Base-by-base conservation (phyloP, 2,113 vertebrate species). In the Pandion haliaetus region DNA sequence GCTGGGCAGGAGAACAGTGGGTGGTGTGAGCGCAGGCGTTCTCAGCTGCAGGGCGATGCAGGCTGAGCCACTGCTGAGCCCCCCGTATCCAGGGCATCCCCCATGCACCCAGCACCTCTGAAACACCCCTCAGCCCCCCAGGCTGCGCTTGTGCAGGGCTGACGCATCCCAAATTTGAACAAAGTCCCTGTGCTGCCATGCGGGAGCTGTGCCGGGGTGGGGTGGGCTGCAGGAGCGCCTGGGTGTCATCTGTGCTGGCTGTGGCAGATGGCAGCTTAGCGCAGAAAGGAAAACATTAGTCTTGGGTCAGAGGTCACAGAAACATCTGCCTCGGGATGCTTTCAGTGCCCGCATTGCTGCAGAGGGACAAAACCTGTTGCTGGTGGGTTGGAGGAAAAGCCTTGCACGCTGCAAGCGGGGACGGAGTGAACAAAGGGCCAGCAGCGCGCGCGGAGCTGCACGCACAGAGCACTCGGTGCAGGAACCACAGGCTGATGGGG, bases 191-290 rank as follows among this genome's bases (percentile, higher is more conserved):
- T 63, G 85, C 88, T 0, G 3, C 92, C 82, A 0, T 31, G 92
- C 38, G 4, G 86, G 76, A 92, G 91, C 81, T 3, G 38, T 9
- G 67, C 55, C 1, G 70, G 62, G 66, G 23, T 3, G 12, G 74
- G 72, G 14, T 12, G 88, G 81, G 92, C 86, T 17, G 36, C n/a
- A 40, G 83, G 63, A 91, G 57, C 2, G 6, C 86, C 84, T 12
- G 88, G 72, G 91, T 91, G 86, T 97, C 96, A 76, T 96, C 96
- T 96, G 96, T 96, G 97, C 95, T 8, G 78, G 90, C 94, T 86
- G 95, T 97, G 97, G 99, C 99, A 99, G 99, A 99, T 99, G 99
- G 99, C 98, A 96, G 97, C 98, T 98, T 98, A 98, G 98, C 58
- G 62, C 96, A 77, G 97, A 97, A 98, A 98, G 98, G 98, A 98